Base-by-base conservation (phyloP, 2,113 vertebrate genomes). In the Plecotus auritus region DNA sequence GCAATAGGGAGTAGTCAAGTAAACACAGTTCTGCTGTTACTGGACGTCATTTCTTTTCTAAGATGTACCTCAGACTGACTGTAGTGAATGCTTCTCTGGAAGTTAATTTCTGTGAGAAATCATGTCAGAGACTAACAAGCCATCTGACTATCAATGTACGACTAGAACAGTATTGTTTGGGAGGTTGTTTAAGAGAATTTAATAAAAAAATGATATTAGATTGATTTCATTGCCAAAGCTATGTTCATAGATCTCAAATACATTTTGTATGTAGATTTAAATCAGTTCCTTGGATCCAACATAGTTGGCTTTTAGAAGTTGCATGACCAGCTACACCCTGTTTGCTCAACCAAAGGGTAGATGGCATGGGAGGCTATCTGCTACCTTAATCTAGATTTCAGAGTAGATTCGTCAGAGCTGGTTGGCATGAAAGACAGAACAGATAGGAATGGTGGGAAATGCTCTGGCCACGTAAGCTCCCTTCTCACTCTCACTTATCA, bases 401-500 rank as follows among this genome's bases (percentile, higher is more conserved):
- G 96, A n/a, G 8, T 86, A 56, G 18, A 92, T 88, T 61, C 17
- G 11, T 45, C 88, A 85, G 56, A 78, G 54, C 70, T 42, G 0
- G 13, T 16, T n/a, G 72, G 92, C 59, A 77, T 67, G 80, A 73
- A 96, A 97, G 96, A 92, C 47, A 72, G 97, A 95, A 85, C 28
- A 26, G 0, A 51, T 17, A 9, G 40, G 17, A 37, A 96, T 47
- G 94, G 86, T 97, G 95, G 97, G 88, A 97, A 97, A 93, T 92
- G 37, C 54, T 92, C 91, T 96, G 88, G 51, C 32, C 30, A 42
- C 37, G 13, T 66, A 84, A 85, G 67, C 96, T 95, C 4, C 93
- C 12, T 97, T 96, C 97, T 95, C 35, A 12, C 95, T 95, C 96
- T 86, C 45, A 16, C 42, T 89, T 98, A 54, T 95, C 93, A 96